A percentile compares a stretch with the other conserved stretches of the same genome.
phyloP scores from a whole-genome alignment of 2,888 invertebrate genomes.

The Phortica okadai region DNA sequence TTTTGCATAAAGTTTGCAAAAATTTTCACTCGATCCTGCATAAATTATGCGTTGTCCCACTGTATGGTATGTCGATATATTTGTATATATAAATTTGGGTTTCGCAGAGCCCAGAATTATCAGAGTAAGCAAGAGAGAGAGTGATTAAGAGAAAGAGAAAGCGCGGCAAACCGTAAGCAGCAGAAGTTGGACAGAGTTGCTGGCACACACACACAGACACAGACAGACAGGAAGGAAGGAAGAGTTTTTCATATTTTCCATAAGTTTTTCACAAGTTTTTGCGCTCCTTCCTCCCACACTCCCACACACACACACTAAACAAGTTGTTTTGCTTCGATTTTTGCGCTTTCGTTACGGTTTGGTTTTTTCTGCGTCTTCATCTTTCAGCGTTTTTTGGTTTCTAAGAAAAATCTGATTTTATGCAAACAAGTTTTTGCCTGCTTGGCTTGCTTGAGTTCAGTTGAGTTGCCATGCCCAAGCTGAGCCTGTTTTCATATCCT shows the following conservation, averaged over 20 bases:
- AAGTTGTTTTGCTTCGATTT: neutral
- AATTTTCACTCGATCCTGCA: constrained; percentile 64
- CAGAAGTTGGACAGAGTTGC: neutral
- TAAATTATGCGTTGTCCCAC: constrained; percentile 54
- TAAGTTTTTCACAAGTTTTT: constrained; percentile 23
- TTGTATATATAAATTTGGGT: too few relatives aligned
- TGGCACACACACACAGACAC: neutral
- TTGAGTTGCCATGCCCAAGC: neutral
- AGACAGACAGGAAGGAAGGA: constrained; percentile 9
- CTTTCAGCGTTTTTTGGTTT: neutral
- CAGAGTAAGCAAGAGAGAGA: too few relatives aligned
- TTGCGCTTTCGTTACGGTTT: neutral
- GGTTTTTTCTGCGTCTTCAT: neutral
- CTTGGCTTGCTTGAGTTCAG: neutral
- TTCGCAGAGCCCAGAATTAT: too few relatives aligned
- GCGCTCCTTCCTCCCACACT: neutral
- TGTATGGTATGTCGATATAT: neutral
- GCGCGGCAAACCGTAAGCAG: constrained; percentile 50
- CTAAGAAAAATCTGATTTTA: constrained; percentile 12
- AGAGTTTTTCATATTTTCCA: constrained; percentile 26
- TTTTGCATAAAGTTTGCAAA: constrained; percentile 65
- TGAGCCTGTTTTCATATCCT: too few relatives aligned
- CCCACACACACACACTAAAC: neutral
- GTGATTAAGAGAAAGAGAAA: neutral
- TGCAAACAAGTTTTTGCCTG: constrained; percentile 28